Conservation (phyloP, 2,888 invertebrate genomes). For the Cynaeus angustus region DNA sequence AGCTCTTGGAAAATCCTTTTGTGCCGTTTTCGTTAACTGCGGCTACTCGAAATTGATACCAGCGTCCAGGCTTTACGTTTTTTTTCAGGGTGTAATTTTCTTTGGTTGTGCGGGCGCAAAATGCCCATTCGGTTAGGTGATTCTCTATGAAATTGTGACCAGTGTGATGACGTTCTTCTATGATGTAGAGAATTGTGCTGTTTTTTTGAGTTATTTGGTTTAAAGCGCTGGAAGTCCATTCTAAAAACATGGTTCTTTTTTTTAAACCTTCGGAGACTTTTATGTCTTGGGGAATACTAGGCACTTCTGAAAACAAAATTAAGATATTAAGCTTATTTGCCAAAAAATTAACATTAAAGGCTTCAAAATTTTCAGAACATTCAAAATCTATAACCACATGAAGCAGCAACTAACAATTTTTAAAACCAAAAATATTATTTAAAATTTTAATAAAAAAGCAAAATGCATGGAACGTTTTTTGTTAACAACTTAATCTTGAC, state of each 20-base stretch:
- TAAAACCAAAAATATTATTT: too few relatives aligned
- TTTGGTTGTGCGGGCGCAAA: constrained; percentile 74
- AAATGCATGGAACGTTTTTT: too few relatives aligned
- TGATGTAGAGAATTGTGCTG: constrained; percentile 72
- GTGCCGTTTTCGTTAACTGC: constrained; percentile 83
- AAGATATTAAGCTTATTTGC: too few relatives aligned
- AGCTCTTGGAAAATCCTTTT: constrained; percentile 80
- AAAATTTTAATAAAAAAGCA: too few relatives aligned
- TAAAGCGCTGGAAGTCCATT: constrained; percentile 62
- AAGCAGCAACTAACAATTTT: too few relatives aligned
- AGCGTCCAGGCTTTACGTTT: constrained; percentile 79
- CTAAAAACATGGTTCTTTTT: constrained; percentile 71
- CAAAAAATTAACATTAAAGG: too few relatives aligned
- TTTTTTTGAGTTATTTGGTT: neutral
- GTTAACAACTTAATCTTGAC: too few relatives aligned
- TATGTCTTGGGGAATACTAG: constrained; percentile 77
- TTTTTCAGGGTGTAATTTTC: constrained; percentile 74
- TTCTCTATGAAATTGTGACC: constrained; percentile 79
- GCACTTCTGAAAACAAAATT: constrained; percentile 72
- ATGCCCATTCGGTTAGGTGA: constrained; percentile 79
- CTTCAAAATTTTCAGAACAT: too few relatives aligned
- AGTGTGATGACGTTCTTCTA: constrained; percentile 82
- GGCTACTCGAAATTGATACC: constrained; percentile 87
- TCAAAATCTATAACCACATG: too few relatives aligned
- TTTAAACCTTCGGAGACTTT: constrained; percentile 75